These are phyloP conservation scores for Cordylochernes scorpioides DNA, from an alignment of 2,888 invertebrate genomes.

Conservation along the genomic window DNA sequence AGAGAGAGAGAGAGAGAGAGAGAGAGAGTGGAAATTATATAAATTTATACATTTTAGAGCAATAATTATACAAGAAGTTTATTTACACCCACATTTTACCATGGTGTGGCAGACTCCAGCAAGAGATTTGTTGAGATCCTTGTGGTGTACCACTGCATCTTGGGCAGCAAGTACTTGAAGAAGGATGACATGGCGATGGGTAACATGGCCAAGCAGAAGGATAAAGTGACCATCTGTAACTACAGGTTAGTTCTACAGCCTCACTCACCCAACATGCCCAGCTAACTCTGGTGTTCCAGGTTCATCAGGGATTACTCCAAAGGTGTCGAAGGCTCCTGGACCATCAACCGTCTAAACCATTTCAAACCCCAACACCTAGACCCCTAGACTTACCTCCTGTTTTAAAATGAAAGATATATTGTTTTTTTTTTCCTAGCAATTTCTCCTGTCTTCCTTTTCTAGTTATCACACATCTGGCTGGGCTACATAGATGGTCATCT, in stretches of 20 bases:
- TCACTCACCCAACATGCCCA: not conserved
- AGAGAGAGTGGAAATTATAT: no score
- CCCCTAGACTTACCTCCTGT: no score
- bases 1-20: no score
- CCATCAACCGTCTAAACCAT: constrained; percentile 49
- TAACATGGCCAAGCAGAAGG: constrained; percentile 17
- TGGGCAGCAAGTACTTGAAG: constrained; percentile 15
- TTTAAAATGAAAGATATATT: no score
- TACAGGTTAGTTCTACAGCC: constrained; percentile 6
- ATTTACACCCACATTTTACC: no score
- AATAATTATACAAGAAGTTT: no score
- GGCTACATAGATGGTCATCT: no score
- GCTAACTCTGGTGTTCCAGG: no score
- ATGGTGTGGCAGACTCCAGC: constrained; percentile 22
- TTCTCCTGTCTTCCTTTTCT: no score
- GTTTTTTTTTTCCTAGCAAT: no score
- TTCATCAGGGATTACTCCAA: constrained; percentile 56
- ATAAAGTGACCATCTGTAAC: constrained; percentile 10
- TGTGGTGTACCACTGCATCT: constrained; percentile 39
- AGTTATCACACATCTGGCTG: no score
- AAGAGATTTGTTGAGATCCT: constrained; percentile 57
- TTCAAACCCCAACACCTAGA: constrained; percentile 31
- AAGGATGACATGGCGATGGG: constrained; percentile 3
- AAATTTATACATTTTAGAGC: no score
- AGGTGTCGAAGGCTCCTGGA: constrained; percentile 50